A percentile compares a stretch with the other conserved stretches of the same genome.
Conservation (phyloP, 1,140 invertebrate species). For the Ceratoteleas bidentatus region DNA sequence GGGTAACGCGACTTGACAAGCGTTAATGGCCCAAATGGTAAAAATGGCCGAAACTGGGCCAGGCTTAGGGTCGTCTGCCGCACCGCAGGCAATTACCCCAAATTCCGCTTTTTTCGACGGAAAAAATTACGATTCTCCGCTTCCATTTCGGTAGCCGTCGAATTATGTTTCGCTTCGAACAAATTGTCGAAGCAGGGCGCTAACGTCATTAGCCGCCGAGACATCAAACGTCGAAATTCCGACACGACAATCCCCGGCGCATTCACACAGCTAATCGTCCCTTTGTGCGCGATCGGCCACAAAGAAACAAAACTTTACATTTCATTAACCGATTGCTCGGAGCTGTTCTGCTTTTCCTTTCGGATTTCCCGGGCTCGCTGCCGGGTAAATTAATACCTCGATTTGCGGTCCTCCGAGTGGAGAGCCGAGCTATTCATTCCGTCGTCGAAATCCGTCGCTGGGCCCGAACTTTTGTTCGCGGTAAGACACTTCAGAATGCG, state of each 20-base stretch:
- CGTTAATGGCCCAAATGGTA: constrained; percentile 22
- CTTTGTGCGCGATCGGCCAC: constrained; percentile 18
- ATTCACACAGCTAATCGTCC: constrained; percentile 33
- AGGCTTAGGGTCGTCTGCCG: constrained; percentile 5
- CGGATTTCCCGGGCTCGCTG: not conserved
- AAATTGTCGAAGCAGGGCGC: constrained; percentile 26
- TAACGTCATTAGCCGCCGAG: constrained; percentile 20
- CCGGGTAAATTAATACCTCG: constrained; percentile 13
- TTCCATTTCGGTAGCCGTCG: constrained; percentile 32
- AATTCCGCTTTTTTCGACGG: constrained; percentile 1
- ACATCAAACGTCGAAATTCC: constrained; percentile 35
- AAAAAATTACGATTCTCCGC: constrained; percentile 17
- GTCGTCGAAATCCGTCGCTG: constrained; percentile 16
- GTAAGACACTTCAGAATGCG: not conserved
- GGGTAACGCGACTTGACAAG: constrained; percentile 31
- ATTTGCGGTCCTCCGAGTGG: constrained; percentile 2
- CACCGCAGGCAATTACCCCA: constrained; percentile 19
- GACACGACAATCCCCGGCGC: constrained; percentile 20
- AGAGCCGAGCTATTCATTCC: not conserved
- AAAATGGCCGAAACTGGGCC: constrained; percentile 29
- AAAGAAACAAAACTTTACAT: constrained; percentile 35
- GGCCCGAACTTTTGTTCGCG: not conserved
- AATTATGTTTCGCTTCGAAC: constrained; percentile 21
- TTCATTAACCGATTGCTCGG: constrained; percentile 34
- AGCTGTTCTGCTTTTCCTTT: constrained; percentile 11